Evolutionary conservation across 2,888 invertebrate species (phyloP).

Genomic region (Meganola albula): DNA sequence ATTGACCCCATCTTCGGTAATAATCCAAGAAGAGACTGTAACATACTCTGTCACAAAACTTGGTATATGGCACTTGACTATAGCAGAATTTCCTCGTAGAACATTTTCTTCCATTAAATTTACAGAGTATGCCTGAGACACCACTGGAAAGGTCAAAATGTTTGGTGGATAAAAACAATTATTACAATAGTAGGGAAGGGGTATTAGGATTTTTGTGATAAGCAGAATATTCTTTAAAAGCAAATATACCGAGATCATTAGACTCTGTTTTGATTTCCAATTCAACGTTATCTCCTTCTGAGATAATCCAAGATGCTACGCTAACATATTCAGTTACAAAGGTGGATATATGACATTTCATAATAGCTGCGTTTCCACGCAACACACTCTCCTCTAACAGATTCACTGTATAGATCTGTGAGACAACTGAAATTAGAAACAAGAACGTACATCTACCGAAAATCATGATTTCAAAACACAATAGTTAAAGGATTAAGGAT

Average conservation of each 20-base stretch:
- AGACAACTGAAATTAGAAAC: constrained; percentile 83
- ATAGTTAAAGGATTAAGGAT: constrained; percentile 16
- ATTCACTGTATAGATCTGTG: constrained; percentile 92
- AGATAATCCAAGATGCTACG: constrained; percentile 91
- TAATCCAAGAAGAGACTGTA: constrained; percentile 89
- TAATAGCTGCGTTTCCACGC: constrained; percentile 91
- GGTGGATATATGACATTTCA: constrained; percentile 95
- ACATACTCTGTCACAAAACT: constrained; percentile 96
- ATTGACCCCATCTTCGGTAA: constrained; percentile 83
- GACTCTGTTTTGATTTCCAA: constrained; percentile 70
- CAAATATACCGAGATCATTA: constrained; percentile 54
- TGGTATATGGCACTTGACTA: constrained; percentile 94
- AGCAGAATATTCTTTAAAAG: constrained; percentile 9
- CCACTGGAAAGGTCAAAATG: constrained; percentile 80
- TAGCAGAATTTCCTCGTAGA: constrained; percentile 91
- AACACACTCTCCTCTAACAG: constrained; percentile 95
- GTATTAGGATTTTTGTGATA: constrained; percentile 18
- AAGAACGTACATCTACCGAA: constrained; percentile 11
- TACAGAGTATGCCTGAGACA: constrained; percentile 90
- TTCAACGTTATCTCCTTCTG: constrained; percentile 76
- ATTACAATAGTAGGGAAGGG: constrained; percentile 14
- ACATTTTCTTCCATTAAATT: constrained; percentile 96
- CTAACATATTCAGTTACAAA: constrained; percentile 94
- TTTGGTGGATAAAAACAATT: not conserved
- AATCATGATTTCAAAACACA: constrained; percentile 1